Evolutionary conservation across 2,113 vertebrate species (phyloP), one percentile per base, ranked within the genome.

Genomic region (Amphilophus citrinellus): DNA sequence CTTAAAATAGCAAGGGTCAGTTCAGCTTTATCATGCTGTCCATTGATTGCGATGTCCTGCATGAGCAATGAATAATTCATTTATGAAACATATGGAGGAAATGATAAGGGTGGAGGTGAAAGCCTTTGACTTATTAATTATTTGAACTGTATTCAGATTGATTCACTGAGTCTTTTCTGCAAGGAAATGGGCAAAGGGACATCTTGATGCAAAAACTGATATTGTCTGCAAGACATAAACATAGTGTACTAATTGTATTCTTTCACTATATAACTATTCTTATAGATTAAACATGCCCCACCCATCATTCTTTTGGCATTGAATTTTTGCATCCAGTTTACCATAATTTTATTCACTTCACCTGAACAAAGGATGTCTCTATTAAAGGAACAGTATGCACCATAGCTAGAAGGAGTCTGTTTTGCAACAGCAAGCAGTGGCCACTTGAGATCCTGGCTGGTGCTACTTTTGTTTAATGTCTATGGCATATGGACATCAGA

Each of bases 91-190:
- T 56, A 58, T 60, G 76, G 77, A 84, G 87, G 84, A 86, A 88
- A 63, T 82, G 71, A 76, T 78, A 81, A 78, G 30, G 61, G 78
- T 59, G 77, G 57, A 86, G 82, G 63, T 53, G 61, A 84, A 76
- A 79, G 57, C 77, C 77, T 88, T 77, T 87, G 63, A 87, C 83
- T 75, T 84, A 81, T 85, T 84, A 75, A 90, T 92, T 84, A 83
- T 73, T 44, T 61, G 61, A 77, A 80, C 59, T 83, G 73, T 53
- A 57, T 83, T 92, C 50, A 62, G 71, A 78, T 82, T 32, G 60
- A 84, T 85, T 88, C 80, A 68, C 39, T 59, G 24, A 30, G 47
- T 30, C 10, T 61, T 84, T 77, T 81, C 27, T 83, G 63, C 13
- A 5, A 66, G 82, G 65, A 82, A 85, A 66, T 84, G 44, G 39